Percentiles rank a stretch among this genome's conserved stretches.
Conservation (phyloP, 2,797 vertebrate genomes). For the Prionace glauca region DNA sequence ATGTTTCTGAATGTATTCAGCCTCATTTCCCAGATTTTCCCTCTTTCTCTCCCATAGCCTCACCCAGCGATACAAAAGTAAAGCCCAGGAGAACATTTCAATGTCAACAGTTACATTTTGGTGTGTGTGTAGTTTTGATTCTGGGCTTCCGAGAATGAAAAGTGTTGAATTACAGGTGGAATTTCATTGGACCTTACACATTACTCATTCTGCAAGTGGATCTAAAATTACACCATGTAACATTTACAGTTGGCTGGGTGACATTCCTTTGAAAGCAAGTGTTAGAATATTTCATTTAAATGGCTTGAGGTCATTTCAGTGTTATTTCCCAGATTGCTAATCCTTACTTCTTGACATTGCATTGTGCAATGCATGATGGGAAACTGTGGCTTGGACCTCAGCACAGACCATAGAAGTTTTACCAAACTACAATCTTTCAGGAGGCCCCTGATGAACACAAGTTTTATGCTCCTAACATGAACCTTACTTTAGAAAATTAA, state of each 20-base stretch:
- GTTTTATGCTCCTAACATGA: not conserved
- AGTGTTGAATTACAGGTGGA: not conserved
- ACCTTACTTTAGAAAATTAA: not conserved
- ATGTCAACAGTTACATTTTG: not conserved
- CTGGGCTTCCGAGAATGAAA: not conserved
- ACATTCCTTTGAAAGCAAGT: not conserved
- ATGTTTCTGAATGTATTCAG: not conserved
- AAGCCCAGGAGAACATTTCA: not conserved
- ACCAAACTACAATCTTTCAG: not conserved
- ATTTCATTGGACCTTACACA: not conserved
- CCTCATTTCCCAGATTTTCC: not conserved
- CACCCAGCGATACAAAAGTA: not conserved
- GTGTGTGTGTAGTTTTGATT: not conserved
- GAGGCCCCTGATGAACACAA: not conserved
- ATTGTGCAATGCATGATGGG: not conserved
- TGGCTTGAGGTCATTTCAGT: not conserved
- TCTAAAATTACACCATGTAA: not conserved
- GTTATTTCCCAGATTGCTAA: not conserved
- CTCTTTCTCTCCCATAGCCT: not conserved
- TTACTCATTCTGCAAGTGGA: not conserved
- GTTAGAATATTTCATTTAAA: not conserved
- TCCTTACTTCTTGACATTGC: not conserved
- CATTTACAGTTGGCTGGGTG: not conserved
- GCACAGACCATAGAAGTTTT: not conserved
- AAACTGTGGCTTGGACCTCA: not conserved